Percentiles rank a stretch among this genome's conserved stretches.
Evolutionary conservation across 2,113 vertebrate genomes (phyloP).

Genomic region (Grantiella picta): DNA sequence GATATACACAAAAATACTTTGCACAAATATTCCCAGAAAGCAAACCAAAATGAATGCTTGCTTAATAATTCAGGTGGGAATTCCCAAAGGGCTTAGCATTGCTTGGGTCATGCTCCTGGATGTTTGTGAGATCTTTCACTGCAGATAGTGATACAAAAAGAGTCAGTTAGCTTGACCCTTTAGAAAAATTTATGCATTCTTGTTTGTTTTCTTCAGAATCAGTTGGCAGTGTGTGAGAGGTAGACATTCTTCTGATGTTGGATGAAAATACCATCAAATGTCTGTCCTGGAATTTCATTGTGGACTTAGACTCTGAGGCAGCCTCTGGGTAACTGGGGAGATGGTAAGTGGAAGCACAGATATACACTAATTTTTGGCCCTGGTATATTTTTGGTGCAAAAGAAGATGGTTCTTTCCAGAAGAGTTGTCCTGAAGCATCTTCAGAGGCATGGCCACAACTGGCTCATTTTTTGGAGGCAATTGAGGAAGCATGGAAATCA

Average conservation of each 20-base stretch:
- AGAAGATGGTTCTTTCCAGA: background rate
- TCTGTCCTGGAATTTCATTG: background rate
- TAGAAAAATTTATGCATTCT: background rate
- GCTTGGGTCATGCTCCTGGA: background rate
- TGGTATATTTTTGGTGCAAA: background rate
- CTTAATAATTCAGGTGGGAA: background rate
- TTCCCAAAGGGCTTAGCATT: background rate
- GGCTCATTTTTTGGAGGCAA: accelerated
- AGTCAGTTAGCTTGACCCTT: background rate
- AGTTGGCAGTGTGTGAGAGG: background rate
- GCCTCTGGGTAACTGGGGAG: accelerated
- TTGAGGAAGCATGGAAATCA: background rate
- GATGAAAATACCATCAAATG: background rate
- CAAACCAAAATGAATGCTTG: background rate
- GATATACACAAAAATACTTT: background rate
- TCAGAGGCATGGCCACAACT: background rate
- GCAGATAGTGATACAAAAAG: background rate
- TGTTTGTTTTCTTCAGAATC: background rate
- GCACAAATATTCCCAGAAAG: background rate
- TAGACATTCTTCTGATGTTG: background rate
- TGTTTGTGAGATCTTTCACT: background rate
- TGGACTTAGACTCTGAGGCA: background rate
- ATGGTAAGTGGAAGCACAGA: background rate
- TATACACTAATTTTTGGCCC: accelerated
- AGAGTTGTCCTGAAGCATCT: background rate